These are phyloP conservation scores for Zelostemma sp. DNA, from an alignment of 1,140 invertebrate genomes.

Conservation along the genomic window DNA sequence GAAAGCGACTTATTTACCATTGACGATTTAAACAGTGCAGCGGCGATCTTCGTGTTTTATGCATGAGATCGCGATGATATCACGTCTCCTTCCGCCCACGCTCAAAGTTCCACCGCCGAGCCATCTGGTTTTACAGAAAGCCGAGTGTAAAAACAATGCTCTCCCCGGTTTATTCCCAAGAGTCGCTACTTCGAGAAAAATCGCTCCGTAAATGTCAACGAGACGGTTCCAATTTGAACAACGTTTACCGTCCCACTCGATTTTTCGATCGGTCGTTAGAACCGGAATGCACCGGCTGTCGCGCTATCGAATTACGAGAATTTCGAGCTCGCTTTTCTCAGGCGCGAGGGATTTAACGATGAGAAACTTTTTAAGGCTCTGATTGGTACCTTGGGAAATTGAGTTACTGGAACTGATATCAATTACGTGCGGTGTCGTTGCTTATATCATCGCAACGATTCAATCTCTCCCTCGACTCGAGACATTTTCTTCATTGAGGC, in stretches of 20 bases:
- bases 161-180: background rate
- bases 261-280: conserved; percentile 17
- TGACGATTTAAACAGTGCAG: conserved; percentile 31
- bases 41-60: conserved; percentile 51
- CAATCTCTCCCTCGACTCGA: background rate
- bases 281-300: conserved; percentile 21
- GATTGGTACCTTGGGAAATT: background rate
- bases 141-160: conserved; percentile 26
- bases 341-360: background rate
- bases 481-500: too few species aligned
- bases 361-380: conserved; percentile 11
- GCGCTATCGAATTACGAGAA: conserved; percentile 25
- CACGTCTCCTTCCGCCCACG: conserved; percentile 52
- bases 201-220: conserved; percentile 13
- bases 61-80: conserved; percentile 55
- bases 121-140: conserved; percentile 32
- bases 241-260: conserved; percentile 20
- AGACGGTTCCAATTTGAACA: too few species aligned
- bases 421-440: background rate
- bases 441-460: background rate
- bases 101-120: conserved; percentile 31
- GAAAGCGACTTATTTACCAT: conserved; percentile 8
- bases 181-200: conserved; percentile 6
- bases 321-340: conserved; percentile 6
- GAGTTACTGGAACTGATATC: background rate